phyloP scores from a whole-genome alignment of 1,140 invertebrate genomes.

The Mercenaria mercenaria region DNA sequence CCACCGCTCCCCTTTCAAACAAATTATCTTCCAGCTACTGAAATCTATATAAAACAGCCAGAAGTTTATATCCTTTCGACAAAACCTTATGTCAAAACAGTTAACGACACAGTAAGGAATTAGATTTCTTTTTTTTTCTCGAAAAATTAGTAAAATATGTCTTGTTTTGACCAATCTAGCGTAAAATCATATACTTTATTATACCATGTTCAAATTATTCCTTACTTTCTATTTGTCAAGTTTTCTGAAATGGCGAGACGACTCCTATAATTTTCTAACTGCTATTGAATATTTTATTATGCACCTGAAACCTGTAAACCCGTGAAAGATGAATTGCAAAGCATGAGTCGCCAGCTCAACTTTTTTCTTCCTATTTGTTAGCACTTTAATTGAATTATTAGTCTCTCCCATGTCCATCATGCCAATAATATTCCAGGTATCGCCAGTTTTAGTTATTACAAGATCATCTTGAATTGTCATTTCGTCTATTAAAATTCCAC shows the following conservation, averaged over 20 bases:
- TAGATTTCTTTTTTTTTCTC: too few species aligned
- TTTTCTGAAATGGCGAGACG: too few species aligned
- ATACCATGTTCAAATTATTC: too few species aligned
- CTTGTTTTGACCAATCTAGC: background rate
- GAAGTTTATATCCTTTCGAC: too few species aligned
- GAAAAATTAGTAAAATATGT: too few species aligned
- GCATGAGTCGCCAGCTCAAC: conserved; percentile 66
- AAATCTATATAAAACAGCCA: too few species aligned
- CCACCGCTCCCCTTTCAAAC: too few species aligned
- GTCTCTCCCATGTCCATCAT: conserved; percentile 59
- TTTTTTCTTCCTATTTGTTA: conserved; percentile 47
- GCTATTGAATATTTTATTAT: background rate
- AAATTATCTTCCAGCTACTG: too few species aligned
- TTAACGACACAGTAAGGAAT: too few species aligned
- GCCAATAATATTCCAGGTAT: conserved; percentile 49
- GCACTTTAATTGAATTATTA: conserved; percentile 44
- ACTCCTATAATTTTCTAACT: background rate
- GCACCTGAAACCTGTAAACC: conserved; percentile 25
- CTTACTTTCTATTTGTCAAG: too few species aligned
- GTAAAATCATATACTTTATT: too few species aligned
- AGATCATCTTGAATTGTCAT: conserved; percentile 63
- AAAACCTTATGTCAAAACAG: too few species aligned
- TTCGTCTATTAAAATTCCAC: conserved; percentile 60
- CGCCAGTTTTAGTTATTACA: conserved; percentile 27
- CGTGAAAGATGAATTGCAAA: conserved; percentile 65